These are phyloP conservation scores for Ormyrus labotus DNA, from an alignment of 2,888 invertebrate species.

Conservation along the genomic window DNA sequence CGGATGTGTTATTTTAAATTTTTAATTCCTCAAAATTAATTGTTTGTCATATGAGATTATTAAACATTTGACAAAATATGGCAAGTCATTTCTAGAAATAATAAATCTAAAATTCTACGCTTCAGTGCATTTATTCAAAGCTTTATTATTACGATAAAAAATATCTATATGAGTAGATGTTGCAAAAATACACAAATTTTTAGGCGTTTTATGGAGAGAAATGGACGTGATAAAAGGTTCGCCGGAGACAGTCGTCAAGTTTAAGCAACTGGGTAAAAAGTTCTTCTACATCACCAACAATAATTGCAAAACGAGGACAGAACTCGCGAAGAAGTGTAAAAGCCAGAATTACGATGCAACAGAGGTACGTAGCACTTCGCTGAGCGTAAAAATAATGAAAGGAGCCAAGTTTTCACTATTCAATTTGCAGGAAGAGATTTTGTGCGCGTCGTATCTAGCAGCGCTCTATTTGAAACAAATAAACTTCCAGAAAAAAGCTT, in stretches of 20 bases:
- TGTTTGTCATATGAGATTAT: too few species aligned
- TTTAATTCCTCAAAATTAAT: too few species aligned
- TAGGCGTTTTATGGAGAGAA: constrained; percentile 80
- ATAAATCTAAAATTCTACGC: too few species aligned
- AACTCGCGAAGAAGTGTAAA: constrained; percentile 79
- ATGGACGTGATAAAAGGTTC: constrained; percentile 76
- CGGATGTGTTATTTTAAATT: too few species aligned
- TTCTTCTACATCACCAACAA: constrained; percentile 84
- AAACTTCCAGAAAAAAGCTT: constrained; percentile 79
- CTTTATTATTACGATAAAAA: too few species aligned
- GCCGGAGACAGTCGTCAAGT: constrained; percentile 76
- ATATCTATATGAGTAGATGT: too few species aligned
- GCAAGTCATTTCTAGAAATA: too few species aligned
- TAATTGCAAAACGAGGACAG: constrained; percentile 80
- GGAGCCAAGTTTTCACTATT: constrained; percentile 53
- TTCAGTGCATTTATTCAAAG: too few species aligned
- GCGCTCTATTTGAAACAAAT: constrained; percentile 79
- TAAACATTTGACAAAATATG: too few species aligned
- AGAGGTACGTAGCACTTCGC: constrained; percentile 63
- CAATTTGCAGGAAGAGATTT: constrained; percentile 77
- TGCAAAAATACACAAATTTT: too few species aligned
- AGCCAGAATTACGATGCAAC: constrained; percentile 78
- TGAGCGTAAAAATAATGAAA: too few species aligned
- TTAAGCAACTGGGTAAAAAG: constrained; percentile 78
- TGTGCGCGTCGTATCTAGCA: constrained; percentile 79